A percentile compares a stretch with the other conserved stretches of the same genome.
phyloP scores from a whole-genome alignment of 2,888 invertebrate species.

The Suillia variegata region DNA sequence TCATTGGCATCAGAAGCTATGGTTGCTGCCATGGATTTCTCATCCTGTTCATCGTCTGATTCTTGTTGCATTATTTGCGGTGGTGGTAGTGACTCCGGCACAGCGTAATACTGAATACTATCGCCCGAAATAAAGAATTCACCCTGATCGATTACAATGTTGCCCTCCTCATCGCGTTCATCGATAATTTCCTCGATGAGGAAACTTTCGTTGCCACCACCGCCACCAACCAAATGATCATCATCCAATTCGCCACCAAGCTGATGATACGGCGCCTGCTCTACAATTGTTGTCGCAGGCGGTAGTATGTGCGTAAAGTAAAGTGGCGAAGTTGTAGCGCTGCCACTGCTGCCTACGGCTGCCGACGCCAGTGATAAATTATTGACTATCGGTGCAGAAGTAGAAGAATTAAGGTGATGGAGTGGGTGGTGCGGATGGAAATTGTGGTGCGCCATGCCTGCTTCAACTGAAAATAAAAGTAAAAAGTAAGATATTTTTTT shows the following conservation, averaged over 20 bases:
- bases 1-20: no score
- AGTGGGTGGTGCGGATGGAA: constrained; percentile 37
- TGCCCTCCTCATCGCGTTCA: constrained; percentile 51
- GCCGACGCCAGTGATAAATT: constrained; percentile 52
- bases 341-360: constrained; percentile 33
- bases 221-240: constrained; percentile 43
- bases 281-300: constrained; percentile 34
- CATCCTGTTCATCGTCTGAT: constrained; percentile 36
- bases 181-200: constrained; percentile 52
- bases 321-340: constrained; percentile 41
- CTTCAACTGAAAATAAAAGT: not conserved
- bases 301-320: constrained; percentile 49
- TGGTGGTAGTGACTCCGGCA: constrained; percentile 47
- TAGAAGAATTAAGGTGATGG: constrained; percentile 28
- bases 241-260: constrained; percentile 41
- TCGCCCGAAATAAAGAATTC: constrained; percentile 53
- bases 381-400: constrained; percentile 46
- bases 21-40: no score
- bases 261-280: constrained; percentile 34
- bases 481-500: no score
- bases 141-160: constrained; percentile 50
- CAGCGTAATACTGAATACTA: constrained; percentile 50
- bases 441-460: constrained; percentile 47
- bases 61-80: constrained; percentile 52
- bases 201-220: constrained; percentile 48